phyloP scores from a whole-genome alignment of 2,797 vertebrate species.

The Rhinatrema bivittatum region DNA sequence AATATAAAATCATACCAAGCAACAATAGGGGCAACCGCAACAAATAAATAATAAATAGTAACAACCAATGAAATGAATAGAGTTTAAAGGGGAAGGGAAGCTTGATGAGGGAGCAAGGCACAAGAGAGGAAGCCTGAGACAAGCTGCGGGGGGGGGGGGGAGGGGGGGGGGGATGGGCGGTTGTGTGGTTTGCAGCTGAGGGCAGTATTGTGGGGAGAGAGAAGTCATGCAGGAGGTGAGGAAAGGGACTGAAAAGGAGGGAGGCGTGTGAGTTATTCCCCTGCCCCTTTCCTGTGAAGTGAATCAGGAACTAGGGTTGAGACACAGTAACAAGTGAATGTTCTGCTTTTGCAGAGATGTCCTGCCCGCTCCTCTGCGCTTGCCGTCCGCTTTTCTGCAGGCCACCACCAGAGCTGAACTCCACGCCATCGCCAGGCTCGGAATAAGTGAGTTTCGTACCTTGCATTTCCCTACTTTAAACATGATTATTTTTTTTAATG shows the following conservation, averaged over 20 bases:
- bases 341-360: constrained; percentile 29
- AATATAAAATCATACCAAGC: too few species aligned
- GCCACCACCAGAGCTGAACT: not conserved
- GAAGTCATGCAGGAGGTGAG: too few species aligned
- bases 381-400: not conserved
- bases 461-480: too few species aligned
- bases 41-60: too few species aligned
- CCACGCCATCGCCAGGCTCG: not conserved
- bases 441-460: constrained; percentile 6
- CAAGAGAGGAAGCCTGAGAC: not conserved
- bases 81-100: not conserved
- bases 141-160: not conserved
- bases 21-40: too few species aligned
- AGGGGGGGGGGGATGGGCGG: not conserved
- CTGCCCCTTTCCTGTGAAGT: not conserved
- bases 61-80: too few species aligned
- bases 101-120: too few species aligned
- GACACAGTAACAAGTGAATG: too few species aligned
- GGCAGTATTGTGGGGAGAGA: too few species aligned
- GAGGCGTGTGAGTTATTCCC: not conserved
- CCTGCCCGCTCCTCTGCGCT: constrained; percentile 25
- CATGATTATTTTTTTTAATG: too few species aligned
- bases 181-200: too few species aligned
- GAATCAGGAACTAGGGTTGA: too few species aligned
- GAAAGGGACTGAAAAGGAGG: not conserved